These are phyloP conservation scores for Lithobates pipiens DNA, from an alignment of 2,797 vertebrate species.

Conservation along the genomic window DNA sequence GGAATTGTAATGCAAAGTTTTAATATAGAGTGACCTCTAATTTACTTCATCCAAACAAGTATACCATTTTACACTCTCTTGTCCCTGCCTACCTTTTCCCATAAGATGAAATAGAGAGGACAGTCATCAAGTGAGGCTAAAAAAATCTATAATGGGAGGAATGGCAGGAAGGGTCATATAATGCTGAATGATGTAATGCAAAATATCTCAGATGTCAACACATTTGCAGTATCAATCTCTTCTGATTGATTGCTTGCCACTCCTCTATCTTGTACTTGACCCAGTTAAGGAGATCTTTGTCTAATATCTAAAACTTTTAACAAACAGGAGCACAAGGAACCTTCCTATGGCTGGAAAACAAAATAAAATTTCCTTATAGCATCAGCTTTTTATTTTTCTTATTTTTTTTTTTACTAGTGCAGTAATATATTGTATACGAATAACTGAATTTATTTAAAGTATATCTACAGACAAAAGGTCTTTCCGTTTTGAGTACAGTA, in stretches of 20 bases:
- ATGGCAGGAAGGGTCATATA: not conserved
- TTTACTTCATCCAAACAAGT: not conserved
- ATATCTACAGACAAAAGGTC: too few relatives aligned
- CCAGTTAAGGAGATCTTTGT: not conserved
- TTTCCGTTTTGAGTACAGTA: too few relatives aligned
- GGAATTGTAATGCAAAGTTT: not conserved
- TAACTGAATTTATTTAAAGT: too few relatives aligned
- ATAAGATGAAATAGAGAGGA: not conserved
- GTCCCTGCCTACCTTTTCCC: not conserved
- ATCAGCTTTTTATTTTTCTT: too few relatives aligned
- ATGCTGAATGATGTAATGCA: slow-evolving; percentile 5
- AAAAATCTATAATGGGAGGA: not conserved
- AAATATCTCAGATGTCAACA: not conserved
- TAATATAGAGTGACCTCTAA: not conserved
- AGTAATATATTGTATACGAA: too few relatives aligned
- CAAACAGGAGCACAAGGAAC: too few relatives aligned
- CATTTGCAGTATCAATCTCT: not conserved
- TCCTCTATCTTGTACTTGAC: not conserved
- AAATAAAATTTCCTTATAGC: too few relatives aligned
- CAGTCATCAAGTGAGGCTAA: not conserved
- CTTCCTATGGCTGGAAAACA: too few relatives aligned
- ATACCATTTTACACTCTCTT: not conserved
- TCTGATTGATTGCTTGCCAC: not conserved
- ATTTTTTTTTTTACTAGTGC: too few relatives aligned
- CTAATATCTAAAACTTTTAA: too few relatives aligned